Conservation (phyloP, 2,797 vertebrate species). For the Parauchenoglanis punctatus region DNA sequence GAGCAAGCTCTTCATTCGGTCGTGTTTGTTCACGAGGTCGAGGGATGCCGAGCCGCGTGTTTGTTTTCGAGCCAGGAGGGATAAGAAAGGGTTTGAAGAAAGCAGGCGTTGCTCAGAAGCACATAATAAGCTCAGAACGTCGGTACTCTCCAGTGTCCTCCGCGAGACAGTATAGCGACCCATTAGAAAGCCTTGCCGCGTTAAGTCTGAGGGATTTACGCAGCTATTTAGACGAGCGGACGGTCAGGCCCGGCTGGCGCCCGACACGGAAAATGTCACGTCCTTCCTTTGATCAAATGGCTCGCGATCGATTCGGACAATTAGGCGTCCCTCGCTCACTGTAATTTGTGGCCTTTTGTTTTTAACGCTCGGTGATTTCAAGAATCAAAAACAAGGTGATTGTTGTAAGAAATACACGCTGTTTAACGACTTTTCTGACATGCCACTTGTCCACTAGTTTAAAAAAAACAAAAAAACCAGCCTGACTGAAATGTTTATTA, state of each 20-base stretch:
- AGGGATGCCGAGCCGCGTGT: slow-evolving; percentile 4
- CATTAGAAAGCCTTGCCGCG: background rate
- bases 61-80: slow-evolving; percentile 3
- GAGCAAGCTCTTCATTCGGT: slow-evolving; percentile 7
- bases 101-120: slow-evolving; percentile 41
- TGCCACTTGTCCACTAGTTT: background rate
- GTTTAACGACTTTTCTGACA: background rate
- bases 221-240: background rate
- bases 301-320: slow-evolving; percentile 13
- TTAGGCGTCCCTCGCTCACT: background rate
- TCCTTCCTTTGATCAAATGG: background rate
- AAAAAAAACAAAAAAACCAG: background rate
- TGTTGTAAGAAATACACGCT: background rate
- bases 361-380: background rate
- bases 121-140: slow-evolving; percentile 31
- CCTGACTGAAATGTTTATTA: background rate
- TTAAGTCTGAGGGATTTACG: background rate
- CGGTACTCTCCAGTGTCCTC: background rate
- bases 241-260: background rate
- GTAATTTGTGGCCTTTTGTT: background rate
- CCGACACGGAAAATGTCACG: slow-evolving; percentile 17
- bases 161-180: background rate
- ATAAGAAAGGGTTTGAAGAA: slow-evolving; percentile 7
- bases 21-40: slow-evolving; percentile 36
- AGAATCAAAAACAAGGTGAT: background rate